Percentiles rank a stretch among this genome's conserved stretches.
Evolutionary conservation across 2,888 invertebrate genomes (phyloP).

Genomic region (Volucella inanis): DNA sequence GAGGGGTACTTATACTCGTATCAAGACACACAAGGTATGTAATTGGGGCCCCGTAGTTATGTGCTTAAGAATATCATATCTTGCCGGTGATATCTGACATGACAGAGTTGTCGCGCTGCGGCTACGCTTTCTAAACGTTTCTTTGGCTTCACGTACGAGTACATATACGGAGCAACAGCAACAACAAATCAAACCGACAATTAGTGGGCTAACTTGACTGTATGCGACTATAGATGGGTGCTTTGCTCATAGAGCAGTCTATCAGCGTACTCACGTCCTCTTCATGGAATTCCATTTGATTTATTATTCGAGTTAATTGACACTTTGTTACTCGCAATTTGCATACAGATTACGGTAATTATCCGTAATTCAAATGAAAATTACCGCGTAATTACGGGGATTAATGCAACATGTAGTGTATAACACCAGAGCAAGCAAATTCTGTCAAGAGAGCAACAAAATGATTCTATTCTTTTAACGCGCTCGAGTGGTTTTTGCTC

Average conservation of each 20-base stretch:
- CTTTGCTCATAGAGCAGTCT: slow-evolving; percentile 19
- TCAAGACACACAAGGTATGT: slow-evolving; percentile 44
- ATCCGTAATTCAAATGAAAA: slow-evolving; percentile 73
- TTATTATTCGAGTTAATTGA: slow-evolving; percentile 74
- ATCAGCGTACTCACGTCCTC: slow-evolving; percentile 18
- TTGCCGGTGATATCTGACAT: slow-evolving; percentile 64
- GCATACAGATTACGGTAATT: slow-evolving; percentile 75
- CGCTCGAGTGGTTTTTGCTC: slow-evolving; percentile 2
- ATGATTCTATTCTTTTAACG: slow-evolving; percentile 31
- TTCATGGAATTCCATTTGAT: slow-evolving; percentile 73
- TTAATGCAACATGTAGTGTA: slow-evolving; percentile 74
- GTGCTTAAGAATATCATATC: slow-evolving; percentile 72
- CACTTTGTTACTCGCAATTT: slow-evolving; percentile 74
- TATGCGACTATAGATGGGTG: slow-evolving; percentile 15
- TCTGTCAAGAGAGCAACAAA: slow-evolving; percentile 10
- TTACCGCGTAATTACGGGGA: slow-evolving; percentile 74
- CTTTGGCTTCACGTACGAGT: background rate
- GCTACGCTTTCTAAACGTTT: slow-evolving; percentile 62
- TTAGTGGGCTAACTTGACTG: slow-evolving; percentile 5
- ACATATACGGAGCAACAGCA: slow-evolving; percentile 14
- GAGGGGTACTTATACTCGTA: background rate
- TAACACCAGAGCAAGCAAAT: slow-evolving; percentile 20
- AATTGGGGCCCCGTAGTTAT: slow-evolving; percentile 70
- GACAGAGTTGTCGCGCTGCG: slow-evolving; percentile 69
- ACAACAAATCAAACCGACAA: slow-evolving; percentile 1